These are phyloP conservation scores for Anas platyrhynchos DNA, from an alignment of 2,113 vertebrate genomes.

Conservation along the genomic window DNA sequence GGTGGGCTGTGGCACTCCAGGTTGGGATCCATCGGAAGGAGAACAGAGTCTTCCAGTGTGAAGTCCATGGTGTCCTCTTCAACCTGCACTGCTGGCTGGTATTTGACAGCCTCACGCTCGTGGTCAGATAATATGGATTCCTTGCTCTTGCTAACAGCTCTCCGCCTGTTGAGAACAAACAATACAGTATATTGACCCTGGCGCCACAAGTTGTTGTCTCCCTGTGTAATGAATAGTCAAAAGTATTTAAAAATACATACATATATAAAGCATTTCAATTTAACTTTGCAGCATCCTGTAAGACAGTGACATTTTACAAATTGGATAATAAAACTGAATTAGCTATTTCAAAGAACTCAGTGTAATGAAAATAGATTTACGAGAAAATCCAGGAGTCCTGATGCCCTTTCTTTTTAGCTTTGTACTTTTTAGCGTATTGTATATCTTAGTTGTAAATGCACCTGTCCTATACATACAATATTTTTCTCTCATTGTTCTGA, in stretches of 20 bases:
- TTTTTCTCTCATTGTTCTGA: slow-evolving; percentile 24
- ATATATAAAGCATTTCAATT: background rate
- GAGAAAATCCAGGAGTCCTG: background rate
- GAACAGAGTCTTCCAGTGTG: slow-evolving; percentile 82
- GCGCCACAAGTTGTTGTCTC: background rate
- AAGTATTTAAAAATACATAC: background rate
- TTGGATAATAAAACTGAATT: background rate
- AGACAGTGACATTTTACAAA: background rate
- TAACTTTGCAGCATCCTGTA: background rate
- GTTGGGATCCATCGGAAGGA: slow-evolving; percentile 78
- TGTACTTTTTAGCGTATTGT: background rate
- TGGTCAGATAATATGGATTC: slow-evolving; percentile 84
- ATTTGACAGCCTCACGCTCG: slow-evolving; percentile 81
- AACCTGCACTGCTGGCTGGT: slow-evolving; percentile 56
- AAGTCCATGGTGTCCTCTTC: slow-evolving; percentile 82
- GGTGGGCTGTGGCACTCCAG: slow-evolving; percentile 94
- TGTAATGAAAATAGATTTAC: background rate
- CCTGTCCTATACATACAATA: background rate
- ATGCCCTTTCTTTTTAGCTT: background rate
- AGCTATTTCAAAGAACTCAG: background rate
- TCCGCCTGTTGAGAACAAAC: slow-evolving; percentile 75
- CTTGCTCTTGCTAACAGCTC: slow-evolving; percentile 87
- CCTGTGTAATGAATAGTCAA: background rate
- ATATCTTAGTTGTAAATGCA: background rate
- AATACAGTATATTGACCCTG: background rate